Conservation (phyloP, 1,140 invertebrate species). For the Drosophila ficusphila region DNA sequence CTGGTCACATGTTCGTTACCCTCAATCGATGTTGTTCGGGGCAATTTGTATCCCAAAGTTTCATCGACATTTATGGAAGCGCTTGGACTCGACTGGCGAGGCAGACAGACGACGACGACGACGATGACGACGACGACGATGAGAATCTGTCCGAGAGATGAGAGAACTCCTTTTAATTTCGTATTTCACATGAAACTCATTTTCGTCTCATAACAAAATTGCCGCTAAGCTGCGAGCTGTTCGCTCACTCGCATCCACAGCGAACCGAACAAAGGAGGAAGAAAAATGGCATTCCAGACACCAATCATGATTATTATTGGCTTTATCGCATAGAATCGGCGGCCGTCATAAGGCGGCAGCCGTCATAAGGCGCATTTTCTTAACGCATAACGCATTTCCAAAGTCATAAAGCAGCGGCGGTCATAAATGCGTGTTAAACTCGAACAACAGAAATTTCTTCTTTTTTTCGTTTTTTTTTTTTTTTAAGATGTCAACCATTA, state of each 20-base stretch:
- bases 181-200: constrained; percentile 51
- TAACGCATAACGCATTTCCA: constrained; percentile 57
- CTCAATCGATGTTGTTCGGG: constrained; percentile 16
- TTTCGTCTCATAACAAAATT: constrained; percentile 54
- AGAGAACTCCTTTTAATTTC: constrained; percentile 37
- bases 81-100: too few relatives aligned
- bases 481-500: constrained; percentile 78
- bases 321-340: constrained; percentile 47
- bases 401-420: constrained; percentile 70
- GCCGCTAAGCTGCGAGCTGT: constrained; percentile 48
- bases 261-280: constrained; percentile 16
- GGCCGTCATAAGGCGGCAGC: too few relatives aligned
- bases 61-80: constrained; percentile 10
- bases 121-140: too few relatives aligned
- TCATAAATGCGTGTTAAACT: constrained; percentile 76
- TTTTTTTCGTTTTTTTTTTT: too few relatives aligned
- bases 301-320: constrained; percentile 75
- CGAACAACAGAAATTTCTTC: constrained; percentile 56
- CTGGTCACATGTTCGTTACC: constrained; percentile 3
- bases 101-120: constrained; percentile 10
- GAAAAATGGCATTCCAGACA: constrained; percentile 65
- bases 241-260: constrained; percentile 2
- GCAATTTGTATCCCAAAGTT: constrained; percentile 18
- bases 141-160: constrained; percentile 25
- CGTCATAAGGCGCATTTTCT: constrained; percentile 37